These are phyloP conservation scores for Stenodema calcarata DNA, from an alignment of 2,888 invertebrate species.

Conservation along the genomic window DNA sequence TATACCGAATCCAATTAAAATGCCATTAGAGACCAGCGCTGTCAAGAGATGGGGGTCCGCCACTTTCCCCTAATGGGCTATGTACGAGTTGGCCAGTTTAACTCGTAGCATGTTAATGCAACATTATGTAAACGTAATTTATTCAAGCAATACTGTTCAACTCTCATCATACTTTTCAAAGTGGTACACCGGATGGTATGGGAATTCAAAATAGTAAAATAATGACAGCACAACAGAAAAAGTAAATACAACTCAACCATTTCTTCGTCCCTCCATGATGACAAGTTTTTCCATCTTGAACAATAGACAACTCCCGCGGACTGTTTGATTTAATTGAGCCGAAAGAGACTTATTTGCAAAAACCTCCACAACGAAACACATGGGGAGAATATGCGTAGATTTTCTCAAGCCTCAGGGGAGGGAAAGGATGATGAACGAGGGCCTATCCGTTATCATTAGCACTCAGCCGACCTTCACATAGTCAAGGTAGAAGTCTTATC, in stretches of 20 bases:
- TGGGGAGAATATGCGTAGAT: neutral
- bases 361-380: neutral
- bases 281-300: no score
- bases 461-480: neutral
- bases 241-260: no score
- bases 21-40: constrained; percentile 1
- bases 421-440: neutral
- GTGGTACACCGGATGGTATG: no score
- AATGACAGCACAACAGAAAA: no score
- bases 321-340: no score
- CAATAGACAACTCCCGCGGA: no score
- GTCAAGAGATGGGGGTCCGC: neutral
- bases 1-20: neutral
- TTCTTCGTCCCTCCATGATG: no score
- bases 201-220: no score
- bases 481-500: neutral
- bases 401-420: neutral
- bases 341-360: no score
- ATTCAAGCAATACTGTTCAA: no score
- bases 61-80: neutral
- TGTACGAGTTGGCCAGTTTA: neutral
- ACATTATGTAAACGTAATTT: neutral
- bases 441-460: neutral
- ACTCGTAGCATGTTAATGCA: neutral
- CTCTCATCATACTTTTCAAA: no score